A percentile compares a stretch with the other conserved stretches of the same genome.
phyloP scores from a whole-genome alignment of 2,888 invertebrate genomes.

The Chrysotoxum bicinctum region DNA sequence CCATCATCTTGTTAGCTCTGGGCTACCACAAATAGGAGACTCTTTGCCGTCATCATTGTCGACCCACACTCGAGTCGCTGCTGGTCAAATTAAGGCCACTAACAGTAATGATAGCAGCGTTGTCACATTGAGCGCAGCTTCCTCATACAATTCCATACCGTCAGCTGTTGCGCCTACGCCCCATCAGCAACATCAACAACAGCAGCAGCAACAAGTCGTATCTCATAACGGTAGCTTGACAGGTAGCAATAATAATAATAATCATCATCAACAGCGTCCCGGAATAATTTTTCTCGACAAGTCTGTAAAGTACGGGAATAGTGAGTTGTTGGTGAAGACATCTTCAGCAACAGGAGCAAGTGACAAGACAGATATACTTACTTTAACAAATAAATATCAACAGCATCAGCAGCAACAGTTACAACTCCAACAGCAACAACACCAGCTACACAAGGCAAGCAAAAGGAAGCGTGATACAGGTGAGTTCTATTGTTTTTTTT shows the following conservation, averaged over 20 bases:
- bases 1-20: conserved; percentile 36
- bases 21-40: conserved; percentile 30
- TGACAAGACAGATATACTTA: conserved; percentile 49
- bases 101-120: conserved; percentile 53
- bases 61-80: conserved; percentile 45
- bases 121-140: conserved; percentile 53
- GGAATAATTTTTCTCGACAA: conserved; percentile 64
- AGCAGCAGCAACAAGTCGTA: conserved; percentile 63
- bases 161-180: conserved; percentile 49
- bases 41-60: conserved; percentile 43
- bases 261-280: conserved; percentile 62
- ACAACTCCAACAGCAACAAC: conserved; percentile 63
- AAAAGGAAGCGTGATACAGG: conserved; percentile 76
- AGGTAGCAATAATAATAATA: conserved; percentile 53
- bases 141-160: conserved; percentile 53
- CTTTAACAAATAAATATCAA: conserved; percentile 73
- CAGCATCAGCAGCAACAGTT: conserved; percentile 67
- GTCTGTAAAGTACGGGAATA: conserved; percentile 58
- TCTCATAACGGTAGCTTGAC: conserved; percentile 50
- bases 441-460: conserved; percentile 73
- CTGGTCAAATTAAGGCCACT: conserved; percentile 56
- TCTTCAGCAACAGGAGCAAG: conserved; percentile 30
- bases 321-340: conserved; percentile 58
- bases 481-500: conserved; percentile 43
- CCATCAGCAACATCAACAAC: conserved; percentile 36